These are phyloP conservation scores for Campoletis raptor DNA, from an alignment of 2,888 invertebrate species.

Conservation along the genomic window DNA sequence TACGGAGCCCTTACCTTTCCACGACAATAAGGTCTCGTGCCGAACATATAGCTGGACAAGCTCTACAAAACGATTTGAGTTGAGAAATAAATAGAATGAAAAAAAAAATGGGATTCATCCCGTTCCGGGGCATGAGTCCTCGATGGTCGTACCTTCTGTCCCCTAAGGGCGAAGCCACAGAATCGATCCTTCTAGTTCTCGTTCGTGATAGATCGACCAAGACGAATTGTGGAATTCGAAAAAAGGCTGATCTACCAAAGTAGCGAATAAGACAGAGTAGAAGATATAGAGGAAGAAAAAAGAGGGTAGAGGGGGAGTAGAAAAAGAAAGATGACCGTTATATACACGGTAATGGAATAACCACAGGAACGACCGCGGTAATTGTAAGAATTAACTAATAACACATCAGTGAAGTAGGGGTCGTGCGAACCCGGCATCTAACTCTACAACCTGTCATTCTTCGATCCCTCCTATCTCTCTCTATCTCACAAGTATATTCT, in stretches of 20 bases:
- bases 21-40: constrained; percentile 52
- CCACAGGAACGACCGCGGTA: constrained; percentile 83
- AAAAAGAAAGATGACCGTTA: constrained; percentile 62
- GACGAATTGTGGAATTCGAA: constrained; percentile 52
- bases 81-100: constrained; percentile 34
- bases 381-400: constrained; percentile 85
- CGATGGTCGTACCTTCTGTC: constrained; percentile 24
- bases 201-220: constrained; percentile 44
- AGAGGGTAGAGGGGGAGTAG: constrained; percentile 35
- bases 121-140: constrained; percentile 61
- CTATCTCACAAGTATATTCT: constrained; percentile 45
- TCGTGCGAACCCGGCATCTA: constrained; percentile 82
- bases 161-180: constrained; percentile 38
- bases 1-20: constrained; percentile 4
- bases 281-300: constrained; percentile 48
- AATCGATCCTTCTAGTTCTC: constrained; percentile 48
- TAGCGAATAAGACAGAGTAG: constrained; percentile 37
- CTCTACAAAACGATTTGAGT: constrained; percentile 47
- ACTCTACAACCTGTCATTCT: constrained; percentile 83
- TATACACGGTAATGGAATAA: constrained; percentile 83
- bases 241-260: constrained; percentile 50
- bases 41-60: constrained; percentile 33
- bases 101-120: constrained; percentile 45
- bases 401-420: constrained; percentile 81
- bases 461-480: constrained; percentile 75